Conservation (phyloP, 2,888 invertebrate species). For the Schizotus pectinicornis region DNA sequence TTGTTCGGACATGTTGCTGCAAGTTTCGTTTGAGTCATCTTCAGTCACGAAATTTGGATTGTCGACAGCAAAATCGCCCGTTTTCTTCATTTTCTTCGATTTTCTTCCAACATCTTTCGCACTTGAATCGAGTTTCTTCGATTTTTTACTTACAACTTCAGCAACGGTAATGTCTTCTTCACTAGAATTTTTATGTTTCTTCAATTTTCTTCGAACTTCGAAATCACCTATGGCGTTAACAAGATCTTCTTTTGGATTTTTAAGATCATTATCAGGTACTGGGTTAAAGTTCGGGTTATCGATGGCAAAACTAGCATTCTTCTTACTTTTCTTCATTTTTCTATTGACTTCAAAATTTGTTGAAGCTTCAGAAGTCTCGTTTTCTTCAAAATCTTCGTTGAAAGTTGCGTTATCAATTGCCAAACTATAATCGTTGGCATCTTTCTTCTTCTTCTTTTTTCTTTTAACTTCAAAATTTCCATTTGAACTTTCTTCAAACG, state of each 20-base stretch:
- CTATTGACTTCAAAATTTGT: constrained; percentile 16
- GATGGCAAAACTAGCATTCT: constrained; percentile 3
- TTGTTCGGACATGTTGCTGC: neutral
- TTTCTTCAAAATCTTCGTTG: constrained; percentile 11
- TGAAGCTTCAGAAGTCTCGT: neutral
- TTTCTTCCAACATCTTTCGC: neutral
- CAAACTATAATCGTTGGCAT: constrained; percentile 8
- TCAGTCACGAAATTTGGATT: constrained; percentile 23
- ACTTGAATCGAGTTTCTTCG: neutral
- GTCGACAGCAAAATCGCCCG: constrained; percentile 7
- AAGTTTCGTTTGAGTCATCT: neutral
- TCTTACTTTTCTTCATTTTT: constrained; percentile 23
- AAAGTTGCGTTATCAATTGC: constrained; percentile 39
- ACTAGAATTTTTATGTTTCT: constrained; percentile 3
- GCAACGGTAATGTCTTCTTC: neutral
- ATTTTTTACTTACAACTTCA: constrained; percentile 17
- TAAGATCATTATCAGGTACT: neutral
- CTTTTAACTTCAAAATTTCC: constrained; percentile 12
- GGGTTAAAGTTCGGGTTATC: constrained; percentile 33
- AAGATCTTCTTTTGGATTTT: neutral
- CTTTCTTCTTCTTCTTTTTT: constrained; percentile 27
- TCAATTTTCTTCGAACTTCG: constrained; percentile 13
- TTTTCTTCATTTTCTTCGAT: constrained; percentile 5
- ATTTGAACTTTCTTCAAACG: neutral
- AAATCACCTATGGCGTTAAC: neutral